These are phyloP conservation scores for Spilogale gracilis DNA, from an alignment of 2,113 vertebrate genomes.

Conservation along the genomic window DNA sequence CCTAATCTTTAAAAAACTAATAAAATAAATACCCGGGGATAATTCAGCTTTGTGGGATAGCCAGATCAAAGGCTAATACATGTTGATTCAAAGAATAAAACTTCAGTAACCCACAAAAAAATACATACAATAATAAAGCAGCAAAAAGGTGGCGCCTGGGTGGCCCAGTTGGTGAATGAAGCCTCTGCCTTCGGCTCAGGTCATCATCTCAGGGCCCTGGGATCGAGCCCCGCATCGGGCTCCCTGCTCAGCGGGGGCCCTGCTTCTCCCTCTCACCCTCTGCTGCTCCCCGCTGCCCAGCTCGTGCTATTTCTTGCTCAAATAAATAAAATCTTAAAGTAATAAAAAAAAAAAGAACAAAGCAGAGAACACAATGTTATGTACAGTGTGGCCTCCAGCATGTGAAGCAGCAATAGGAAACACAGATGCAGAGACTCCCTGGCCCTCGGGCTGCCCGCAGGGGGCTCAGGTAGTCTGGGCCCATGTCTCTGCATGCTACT, in stretches of 20 bases:
- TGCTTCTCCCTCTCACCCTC: not conserved
- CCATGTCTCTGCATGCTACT: not conserved
- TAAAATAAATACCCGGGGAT: not conserved
- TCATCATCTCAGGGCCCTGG: not conserved
- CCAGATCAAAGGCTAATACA: not conserved
- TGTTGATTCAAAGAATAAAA: not conserved
- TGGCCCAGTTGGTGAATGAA: not conserved
- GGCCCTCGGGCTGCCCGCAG: not conserved
- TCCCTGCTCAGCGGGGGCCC: not conserved
- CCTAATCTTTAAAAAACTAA: not conserved
- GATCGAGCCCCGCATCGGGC: not conserved
- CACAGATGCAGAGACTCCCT: rapidly evolving
- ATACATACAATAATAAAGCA: not conserved
- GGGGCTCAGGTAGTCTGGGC: rapidly evolving
- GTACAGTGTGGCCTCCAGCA: rapidly evolving
- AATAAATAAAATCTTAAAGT: not conserved
- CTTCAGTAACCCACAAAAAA: not conserved
- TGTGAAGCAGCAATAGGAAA: not conserved
- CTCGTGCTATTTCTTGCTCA: not conserved
- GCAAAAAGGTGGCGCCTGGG: not conserved
- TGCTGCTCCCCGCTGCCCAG: not conserved
- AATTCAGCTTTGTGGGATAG: not conserved
- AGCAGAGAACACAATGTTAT: not conserved
- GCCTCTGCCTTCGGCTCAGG: not conserved
- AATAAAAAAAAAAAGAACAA: not conserved